phyloP scores from a whole-genome alignment of 2,888 invertebrate genomes.

The Drosophila nigricruria region DNA sequence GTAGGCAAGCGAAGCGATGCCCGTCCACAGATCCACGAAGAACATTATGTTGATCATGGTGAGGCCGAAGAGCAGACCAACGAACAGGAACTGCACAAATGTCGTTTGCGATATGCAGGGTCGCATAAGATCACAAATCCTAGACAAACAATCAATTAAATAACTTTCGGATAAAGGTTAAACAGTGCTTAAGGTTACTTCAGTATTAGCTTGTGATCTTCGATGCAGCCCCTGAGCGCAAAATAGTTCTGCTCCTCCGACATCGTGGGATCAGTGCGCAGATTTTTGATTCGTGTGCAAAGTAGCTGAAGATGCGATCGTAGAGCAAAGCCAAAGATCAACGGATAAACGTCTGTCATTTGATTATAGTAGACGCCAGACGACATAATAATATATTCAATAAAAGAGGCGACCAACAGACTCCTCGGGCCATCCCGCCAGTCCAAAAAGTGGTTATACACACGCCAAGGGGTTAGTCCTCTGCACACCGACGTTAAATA shows the following conservation, averaged over 20 bases:
- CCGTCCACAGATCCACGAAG: slow-evolving; percentile 28
- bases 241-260: slow-evolving; percentile 25
- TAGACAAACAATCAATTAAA: neutral
- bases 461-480: slow-evolving; percentile 37
- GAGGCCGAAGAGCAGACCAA: slow-evolving; percentile 38
- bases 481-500: slow-evolving; percentile 12
- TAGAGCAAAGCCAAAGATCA: slow-evolving; percentile 26
- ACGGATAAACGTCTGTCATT: slow-evolving; percentile 37
- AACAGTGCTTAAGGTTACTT: slow-evolving; percentile 12
- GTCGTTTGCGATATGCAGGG: slow-evolving; percentile 32
- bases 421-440: slow-evolving; percentile 19
- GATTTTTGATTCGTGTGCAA: slow-evolving; percentile 18
- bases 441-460: slow-evolving; percentile 52
- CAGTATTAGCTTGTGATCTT: slow-evolving; percentile 34
- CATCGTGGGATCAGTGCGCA: slow-evolving; percentile 21
- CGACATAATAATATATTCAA: slow-evolving; percentile 31
- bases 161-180: neutral
- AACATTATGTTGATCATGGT: slow-evolving; percentile 48
- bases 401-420: slow-evolving; percentile 26
- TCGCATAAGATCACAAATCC: slow-evolving; percentile 32
- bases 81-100: slow-evolving; percentile 45
- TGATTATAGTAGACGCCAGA: slow-evolving; percentile 15
- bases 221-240: slow-evolving; percentile 37
- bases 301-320: slow-evolving; percentile 30
- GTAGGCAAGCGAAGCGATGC: slow-evolving; percentile 11